Evolutionary conservation across 2,888 invertebrate genomes (phyloP), one percentile per base, ranked within the genome.

Genomic region (Lycophotia porphyrea): DNA sequence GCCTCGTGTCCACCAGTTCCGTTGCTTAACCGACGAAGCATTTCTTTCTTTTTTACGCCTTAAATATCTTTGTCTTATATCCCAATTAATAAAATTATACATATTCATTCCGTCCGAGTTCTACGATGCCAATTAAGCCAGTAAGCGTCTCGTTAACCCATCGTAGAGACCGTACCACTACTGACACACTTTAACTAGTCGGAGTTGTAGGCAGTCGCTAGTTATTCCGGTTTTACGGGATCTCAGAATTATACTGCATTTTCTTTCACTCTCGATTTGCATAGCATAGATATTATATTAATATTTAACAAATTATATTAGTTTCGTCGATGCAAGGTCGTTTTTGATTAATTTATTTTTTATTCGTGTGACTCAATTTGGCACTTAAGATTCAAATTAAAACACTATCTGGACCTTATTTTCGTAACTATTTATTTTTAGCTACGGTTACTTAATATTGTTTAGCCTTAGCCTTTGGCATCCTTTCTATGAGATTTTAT

Each of bases 201-300:
- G 8, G n/a, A n/a, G n/a, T n/a, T n/a, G n/a, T n/a, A n/a, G n/a
- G 8, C 47, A 24, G 24, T 66, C 55, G 69, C 77, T 27, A 5
- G 79, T 71, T 63, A 64, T 61, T 79, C 85, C 76, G 71, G 85
- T 85, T 85, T 44, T 24, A 44, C 36, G 63, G 49, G 60, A 71
- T 77, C 36, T 60, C 5, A 24, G 39, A 27, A 42, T 66, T 44
- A 34, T 47, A 31, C 42, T 64, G 71, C 63, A 84, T 83, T 87
- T 84, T 80, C 76, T 87, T 83, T 84, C 64, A 73, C 78, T 71
- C 63, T 75, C 71, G 36, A 70, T 85, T 71, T 64, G 42, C 36
- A 65, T 49, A 58, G 44, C 27, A 69, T 44, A 63, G 3, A 60
- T 60, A 24, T 70, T 18, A 67, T 47, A 76, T 34, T 36, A 52